Conservation (phyloP, 2,113 vertebrate genomes). For the Carlito syrichta region DNA sequence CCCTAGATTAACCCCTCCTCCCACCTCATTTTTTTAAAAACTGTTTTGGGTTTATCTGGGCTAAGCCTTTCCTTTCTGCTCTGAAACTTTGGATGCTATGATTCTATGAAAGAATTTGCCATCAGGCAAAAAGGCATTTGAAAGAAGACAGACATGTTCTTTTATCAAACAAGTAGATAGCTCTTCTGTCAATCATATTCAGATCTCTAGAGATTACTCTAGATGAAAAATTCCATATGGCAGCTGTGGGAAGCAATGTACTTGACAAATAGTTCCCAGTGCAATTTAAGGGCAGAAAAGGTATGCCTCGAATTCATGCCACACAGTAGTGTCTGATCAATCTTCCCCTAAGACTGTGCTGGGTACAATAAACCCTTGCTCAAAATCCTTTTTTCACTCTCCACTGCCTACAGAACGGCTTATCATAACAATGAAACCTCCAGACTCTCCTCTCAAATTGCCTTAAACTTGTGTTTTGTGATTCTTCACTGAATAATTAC, state of each 20-base stretch:
- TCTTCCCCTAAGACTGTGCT: not conserved
- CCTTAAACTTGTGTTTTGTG: not conserved
- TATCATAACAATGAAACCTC: not conserved
- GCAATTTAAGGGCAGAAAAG: not conserved
- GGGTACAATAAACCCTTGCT: not conserved
- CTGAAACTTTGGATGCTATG: not conserved
- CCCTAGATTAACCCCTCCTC: not conserved
- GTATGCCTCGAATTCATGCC: not conserved
- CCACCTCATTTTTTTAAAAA: not conserved
- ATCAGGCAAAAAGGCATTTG: not conserved
- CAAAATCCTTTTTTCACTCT: not conserved
- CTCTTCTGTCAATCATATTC: not conserved
- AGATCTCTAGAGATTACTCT: conserved; percentile 20
- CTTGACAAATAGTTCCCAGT: not conserved
- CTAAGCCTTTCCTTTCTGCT: not conserved
- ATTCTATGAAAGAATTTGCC: conserved; percentile 17
- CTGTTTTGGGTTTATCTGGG: not conserved
- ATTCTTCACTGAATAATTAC: not conserved
- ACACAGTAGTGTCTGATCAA: not conserved
- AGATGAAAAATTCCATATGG: conserved; percentile 9
- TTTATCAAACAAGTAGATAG: conserved; percentile 28
- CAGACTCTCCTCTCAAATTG: not conserved
- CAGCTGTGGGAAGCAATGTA: not conserved
- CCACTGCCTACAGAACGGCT: not conserved
- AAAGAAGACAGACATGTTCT: not conserved